Base-by-base conservation (phyloP, 1,140 invertebrate genomes). In the Drosophila nebulosa region DNA sequence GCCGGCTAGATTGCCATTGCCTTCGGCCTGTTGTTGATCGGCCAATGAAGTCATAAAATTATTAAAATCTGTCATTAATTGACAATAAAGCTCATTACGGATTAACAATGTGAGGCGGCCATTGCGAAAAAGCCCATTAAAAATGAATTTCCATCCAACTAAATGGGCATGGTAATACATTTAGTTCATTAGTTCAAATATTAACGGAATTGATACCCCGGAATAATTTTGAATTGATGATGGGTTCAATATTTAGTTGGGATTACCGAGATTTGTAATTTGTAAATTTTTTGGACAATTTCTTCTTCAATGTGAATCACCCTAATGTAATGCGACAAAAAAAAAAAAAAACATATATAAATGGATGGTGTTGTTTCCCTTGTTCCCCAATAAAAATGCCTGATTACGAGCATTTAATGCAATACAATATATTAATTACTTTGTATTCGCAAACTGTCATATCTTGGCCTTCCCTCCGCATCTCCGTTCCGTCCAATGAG, bases 351-450 rank as follows among this genome's bases (percentile, higher is more conserved):
- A n/a, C n/a, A n/a, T n/a, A n/a, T n/a, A n/a, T n/a, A 21, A 4
- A 30, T 35, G 10, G 24, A 30, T 35, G 10, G 18, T 59, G 51
- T 76, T 64, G 21, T 66, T 78, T 50, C 42, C 50, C 14, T 16
- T 52, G 56, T 35, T 74, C 30, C 55, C 51, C 60, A 71, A 88
- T 88, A 88, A 86, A 88, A 78, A 65, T 46, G 58, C 59, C 53
- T 83, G 69, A 73, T 86, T 83, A 86, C 39, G 78, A 68, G 67
- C 68, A 70, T 79, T 86, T 69, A 78, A 81, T 81, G 84, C 74
- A 86, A 83, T 81, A 80, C 74, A 86, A 83, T 78, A 86, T 88
- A 88, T 88, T 86, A 88, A 86, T 81, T 88, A 65, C 61, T 67
- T 57, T 64, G 57, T 69, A 65, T 66, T 66, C 24, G 55, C 64